A percentile compares a stretch with the other conserved stretches of the same genome.
phyloP scores from a whole-genome alignment of 2,888 invertebrate species.

The Maniola hyperantus region DNA sequence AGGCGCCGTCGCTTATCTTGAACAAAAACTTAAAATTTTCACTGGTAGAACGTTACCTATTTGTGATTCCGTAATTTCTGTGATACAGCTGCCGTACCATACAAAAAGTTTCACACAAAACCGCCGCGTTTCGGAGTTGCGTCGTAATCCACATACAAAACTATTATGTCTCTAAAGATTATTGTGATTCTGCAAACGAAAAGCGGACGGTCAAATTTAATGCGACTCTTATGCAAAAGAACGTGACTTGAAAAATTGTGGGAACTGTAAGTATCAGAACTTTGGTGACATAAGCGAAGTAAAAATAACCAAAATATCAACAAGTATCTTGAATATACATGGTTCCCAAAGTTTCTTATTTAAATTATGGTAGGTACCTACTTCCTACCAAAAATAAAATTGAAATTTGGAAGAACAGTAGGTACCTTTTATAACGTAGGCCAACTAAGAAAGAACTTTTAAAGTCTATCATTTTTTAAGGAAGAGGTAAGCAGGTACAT shows the following conservation, averaged over 20 bases:
- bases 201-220: constrained; percentile 25
- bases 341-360: no score
- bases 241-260: constrained; percentile 26
- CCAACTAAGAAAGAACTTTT: no score
- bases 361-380: no score
- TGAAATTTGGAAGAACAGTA: no score
- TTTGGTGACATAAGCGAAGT: constrained; percentile 2
- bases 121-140: constrained; percentile 7
- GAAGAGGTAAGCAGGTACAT: no score
- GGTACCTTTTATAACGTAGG: no score
- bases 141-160: constrained; percentile 22
- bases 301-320: not conserved
- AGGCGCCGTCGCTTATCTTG: not conserved
- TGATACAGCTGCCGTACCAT: constrained; percentile 12
- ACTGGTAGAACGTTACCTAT: not conserved
- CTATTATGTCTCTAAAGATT: constrained; percentile 21
- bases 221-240: constrained; percentile 27
- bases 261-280: not conserved
- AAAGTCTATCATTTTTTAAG: no score
- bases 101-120: constrained; percentile 17
- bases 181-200: constrained; percentile 22
- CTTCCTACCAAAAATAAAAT: no score
- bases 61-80: constrained; percentile 13
- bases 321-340: no score
- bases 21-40: constrained; percentile 1